These are phyloP conservation scores for Chascanopsetta lugubris DNA, from an alignment of 2,113 vertebrate genomes.

Conservation along the genomic window DNA sequence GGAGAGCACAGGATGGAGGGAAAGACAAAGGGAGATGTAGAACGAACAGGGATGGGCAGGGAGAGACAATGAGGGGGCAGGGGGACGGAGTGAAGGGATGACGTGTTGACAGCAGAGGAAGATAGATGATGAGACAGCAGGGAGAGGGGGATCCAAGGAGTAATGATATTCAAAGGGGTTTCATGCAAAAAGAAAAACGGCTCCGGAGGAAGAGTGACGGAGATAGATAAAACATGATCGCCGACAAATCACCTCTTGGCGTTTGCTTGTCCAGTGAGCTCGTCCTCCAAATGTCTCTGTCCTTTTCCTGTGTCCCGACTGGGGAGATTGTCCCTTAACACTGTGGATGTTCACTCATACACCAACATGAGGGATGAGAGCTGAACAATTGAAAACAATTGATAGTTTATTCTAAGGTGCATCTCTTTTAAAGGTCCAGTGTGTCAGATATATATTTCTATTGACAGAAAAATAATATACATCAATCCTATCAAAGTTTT, in stretches of 20 bases:
- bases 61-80: conserved; percentile 37
- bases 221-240: conserved; percentile 46
- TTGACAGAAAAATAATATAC: no score
- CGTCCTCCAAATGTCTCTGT: background rate
- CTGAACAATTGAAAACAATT: no score
- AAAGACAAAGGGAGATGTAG: conserved; percentile 11
- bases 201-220: conserved; percentile 34
- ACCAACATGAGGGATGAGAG: background rate
- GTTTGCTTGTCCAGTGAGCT: conserved; percentile 27
- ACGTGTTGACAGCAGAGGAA: conserved; percentile 59
- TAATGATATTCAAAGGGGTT: conserved; percentile 40
- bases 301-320: background rate
- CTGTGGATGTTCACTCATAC: background rate
- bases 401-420: no score
- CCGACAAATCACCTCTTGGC: conserved; percentile 44
- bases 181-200: conserved; percentile 41
- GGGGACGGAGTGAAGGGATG: conserved; percentile 45
- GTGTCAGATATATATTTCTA: no score
- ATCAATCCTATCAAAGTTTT: no score
- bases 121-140: conserved; percentile 57
- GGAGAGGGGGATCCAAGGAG: conserved; percentile 24
- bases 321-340: background rate
- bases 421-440: no score
- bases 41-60: conserved; percentile 19
- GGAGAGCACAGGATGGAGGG: conserved; percentile 20